Conservation (phyloP, 2,797 vertebrate genomes). For the Taeniopygia guttata region DNA sequence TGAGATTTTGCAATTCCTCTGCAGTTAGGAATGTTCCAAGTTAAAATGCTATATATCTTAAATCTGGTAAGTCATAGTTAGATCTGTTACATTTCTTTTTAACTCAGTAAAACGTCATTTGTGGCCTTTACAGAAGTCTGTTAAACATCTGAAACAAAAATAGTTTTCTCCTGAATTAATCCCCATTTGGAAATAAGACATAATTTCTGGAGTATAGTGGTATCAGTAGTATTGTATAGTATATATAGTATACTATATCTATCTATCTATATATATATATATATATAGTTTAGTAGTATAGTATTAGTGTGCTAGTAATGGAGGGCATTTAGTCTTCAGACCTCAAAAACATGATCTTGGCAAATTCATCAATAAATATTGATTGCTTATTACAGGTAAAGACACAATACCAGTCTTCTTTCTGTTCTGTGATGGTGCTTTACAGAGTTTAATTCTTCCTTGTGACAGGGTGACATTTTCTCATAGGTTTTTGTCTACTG, state of each 20-base stretch:
- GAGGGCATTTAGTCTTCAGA: neutral
- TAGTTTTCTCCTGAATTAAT: neutral
- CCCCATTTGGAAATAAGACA: neutral
- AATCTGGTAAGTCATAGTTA: neutral
- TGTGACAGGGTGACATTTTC: neutral
- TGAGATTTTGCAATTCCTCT: neutral
- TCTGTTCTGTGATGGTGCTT: neutral
- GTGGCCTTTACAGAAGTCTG: neutral
- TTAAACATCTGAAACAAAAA: neutral
- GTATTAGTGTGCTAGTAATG: neutral
- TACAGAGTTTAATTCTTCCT: neutral
- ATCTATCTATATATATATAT: too few relatives aligned
- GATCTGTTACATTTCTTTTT: neutral
- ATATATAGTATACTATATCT: too few relatives aligned
- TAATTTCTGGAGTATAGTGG: neutral
- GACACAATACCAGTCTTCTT: fast-evolving
- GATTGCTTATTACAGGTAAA: neutral
- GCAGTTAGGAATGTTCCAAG: neutral
- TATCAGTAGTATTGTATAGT: neutral
- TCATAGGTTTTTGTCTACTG: neutral
- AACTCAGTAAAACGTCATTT: neutral
- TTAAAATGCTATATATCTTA: neutral
- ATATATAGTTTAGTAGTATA: too few relatives aligned
- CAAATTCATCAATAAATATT: neutral
- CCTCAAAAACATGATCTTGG: neutral